Evolutionary conservation across 1,140 invertebrate genomes (phyloP), one percentile per base, ranked within the genome.

Genomic region (Drosophila baimaii): DNA sequence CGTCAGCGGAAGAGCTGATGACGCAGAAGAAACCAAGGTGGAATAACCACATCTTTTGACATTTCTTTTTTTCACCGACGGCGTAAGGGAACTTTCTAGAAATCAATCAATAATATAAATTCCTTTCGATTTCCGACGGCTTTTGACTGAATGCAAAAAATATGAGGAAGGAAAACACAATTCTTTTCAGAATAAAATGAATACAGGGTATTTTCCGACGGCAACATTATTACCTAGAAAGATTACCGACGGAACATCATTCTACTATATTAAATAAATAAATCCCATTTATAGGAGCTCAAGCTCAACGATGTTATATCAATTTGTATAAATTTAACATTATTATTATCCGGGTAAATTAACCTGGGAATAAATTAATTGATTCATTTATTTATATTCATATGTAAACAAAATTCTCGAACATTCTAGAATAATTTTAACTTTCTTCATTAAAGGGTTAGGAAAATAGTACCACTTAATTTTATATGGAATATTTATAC

Each of bases 61-160:
- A 58, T 39, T 62, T 39, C 2, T 15, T 8, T n/a, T n/a, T 33
- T 41, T 58, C 25, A 13, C 52, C 61, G 61, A 63, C 54, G 61
- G 54, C 10, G 23, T 12, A 52, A 56, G 23, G 1, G 25, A 59
- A 63, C 19, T 63, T 63, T 63, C 61, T 63, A 59, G 61, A 59
- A 63, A 61, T 54, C 46, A 54, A 61, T 54, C 57, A 49, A 49
- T 19, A 17, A 29, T 51, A 21, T 23, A 29, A n/a, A n/a, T 54
- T 27, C 8, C 13, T 29, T 27, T 27, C 9, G 8, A 29, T 57
- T 59, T 59, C 27, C 27, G 51, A 54, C 51, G 31, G 29, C 51
- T 10, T 25, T 35, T 21, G 31, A 54, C n/a, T n/a, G 6, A 35
- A 35, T 54, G 52, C 9, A 15, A 0, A 54, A 15, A 0, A 54